Base-by-base conservation (phyloP, 2,113 vertebrate genomes). In the Cromileptes altivelis region DNA sequence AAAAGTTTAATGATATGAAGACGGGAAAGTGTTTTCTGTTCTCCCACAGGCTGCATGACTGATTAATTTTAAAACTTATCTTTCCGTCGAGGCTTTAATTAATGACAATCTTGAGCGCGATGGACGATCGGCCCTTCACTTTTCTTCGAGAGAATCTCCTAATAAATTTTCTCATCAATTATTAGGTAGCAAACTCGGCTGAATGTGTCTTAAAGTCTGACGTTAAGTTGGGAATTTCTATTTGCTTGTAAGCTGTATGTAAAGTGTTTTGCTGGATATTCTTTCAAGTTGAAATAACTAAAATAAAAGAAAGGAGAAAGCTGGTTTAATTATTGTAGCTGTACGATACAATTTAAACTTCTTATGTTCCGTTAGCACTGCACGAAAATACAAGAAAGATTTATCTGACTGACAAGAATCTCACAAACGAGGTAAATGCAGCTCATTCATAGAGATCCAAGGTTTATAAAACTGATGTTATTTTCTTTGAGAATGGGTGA, bases 11-110 rank as follows among this genome's bases (percentile, higher is more conserved):
- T 27, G 42, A 52, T 49, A 21, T 17, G 8, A 74, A 60, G 37
- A 52, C 27, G 60, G 61, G 50, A 67, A 53, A 45, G 62, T 70
- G 72, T 70, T 80, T 55, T 69, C 27, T 56, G 58, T 21, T 55
- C 49, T 33, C 33, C 40, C 18, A 45, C 58, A 8, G 18, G 50
- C 52, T 60, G 42, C 64, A 37, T 25, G 15, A 8, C 40, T 33
- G 49, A 69, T 69, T 42, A 53, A 30, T 37, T 27, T 60, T 33
- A 25, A 47, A 17, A 15, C n/a, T 19, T 27, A 69, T 69, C 47
- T 69, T 52, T 4, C 65, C 2, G 6, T 57, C 19, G 11, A 68
- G 50, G n/a, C n/a, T 42, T 81, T 60, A 27, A 58, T 72, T 65
- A 58, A 72, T 56, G 42, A 56, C 17, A 2, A 64, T 64, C 6